phyloP scores from a whole-genome alignment of 64 coral and sea anemone species.

The Porites lutea region DNA sequence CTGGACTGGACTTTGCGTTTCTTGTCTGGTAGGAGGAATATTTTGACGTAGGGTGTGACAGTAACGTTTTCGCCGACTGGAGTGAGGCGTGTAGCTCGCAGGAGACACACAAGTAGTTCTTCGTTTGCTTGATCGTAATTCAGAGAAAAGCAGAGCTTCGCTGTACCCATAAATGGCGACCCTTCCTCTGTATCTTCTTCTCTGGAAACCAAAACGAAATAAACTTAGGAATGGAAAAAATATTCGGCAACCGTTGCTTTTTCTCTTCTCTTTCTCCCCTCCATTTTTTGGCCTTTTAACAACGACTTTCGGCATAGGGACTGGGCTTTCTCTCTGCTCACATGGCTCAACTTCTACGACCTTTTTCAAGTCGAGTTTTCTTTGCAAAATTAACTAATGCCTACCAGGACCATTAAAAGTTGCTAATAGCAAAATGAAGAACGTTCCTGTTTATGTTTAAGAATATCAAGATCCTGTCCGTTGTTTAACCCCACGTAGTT shows the following conservation, averaged over 20 bases:
- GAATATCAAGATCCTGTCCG: no score
- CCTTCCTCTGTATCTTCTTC: constrained; percentile 58
- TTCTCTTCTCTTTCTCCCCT: no score
- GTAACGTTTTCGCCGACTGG: constrained; percentile 83
- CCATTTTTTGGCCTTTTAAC: no score
- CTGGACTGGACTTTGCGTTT: constrained; percentile 87
- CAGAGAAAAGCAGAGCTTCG: constrained; percentile 75
- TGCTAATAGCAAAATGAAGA: no score
- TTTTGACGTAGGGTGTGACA: constrained; percentile 83
- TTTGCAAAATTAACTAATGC: no score
- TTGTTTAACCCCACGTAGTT: no score
- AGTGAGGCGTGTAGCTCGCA: constrained; percentile 78
- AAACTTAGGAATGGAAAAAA: neutral
- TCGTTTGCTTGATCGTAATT: constrained; percentile 73
- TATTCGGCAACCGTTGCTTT: neutral
- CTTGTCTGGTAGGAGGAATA: constrained; percentile 90
- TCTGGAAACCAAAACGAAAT: neutral
- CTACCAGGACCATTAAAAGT: no score
- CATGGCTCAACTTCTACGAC: no score
- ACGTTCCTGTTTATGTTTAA: no score
- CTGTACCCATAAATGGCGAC: constrained; percentile 81
- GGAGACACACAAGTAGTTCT: constrained; percentile 75
- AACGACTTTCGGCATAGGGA: no score
- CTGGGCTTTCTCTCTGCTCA: no score
- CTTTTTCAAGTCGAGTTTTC: no score